A percentile compares a stretch with the other conserved stretches of the same genome.
Conservation (phyloP, 1,140 invertebrate species). For the Orussus abietinus region DNA sequence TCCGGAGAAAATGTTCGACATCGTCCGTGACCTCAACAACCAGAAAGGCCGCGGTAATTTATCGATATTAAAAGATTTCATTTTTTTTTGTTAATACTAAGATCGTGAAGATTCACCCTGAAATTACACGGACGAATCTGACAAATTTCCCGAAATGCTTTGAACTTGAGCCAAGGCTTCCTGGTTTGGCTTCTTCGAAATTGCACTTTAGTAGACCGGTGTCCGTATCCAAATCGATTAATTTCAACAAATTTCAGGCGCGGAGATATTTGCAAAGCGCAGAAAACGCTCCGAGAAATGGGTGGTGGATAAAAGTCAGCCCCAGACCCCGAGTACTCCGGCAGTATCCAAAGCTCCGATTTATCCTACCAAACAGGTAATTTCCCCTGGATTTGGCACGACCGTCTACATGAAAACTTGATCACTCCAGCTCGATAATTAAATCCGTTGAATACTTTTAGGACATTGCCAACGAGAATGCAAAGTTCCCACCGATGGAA, state of each 20-base stretch:
- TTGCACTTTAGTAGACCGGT: neutral
- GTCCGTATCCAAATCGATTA: neutral
- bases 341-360: slow-evolving; percentile 24
- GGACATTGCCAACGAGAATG: slow-evolving; percentile 32
- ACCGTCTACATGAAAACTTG: neutral
- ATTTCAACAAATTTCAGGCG: slow-evolving; percentile 57
- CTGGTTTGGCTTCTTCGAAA: no score
- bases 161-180: no score
- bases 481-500: slow-evolving; percentile 22
- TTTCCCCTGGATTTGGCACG: no score
- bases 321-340: slow-evolving; percentile 31
- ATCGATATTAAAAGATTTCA: no score
- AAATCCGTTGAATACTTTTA: slow-evolving; percentile 8
- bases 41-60: slow-evolving; percentile 71
- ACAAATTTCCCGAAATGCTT: no score
- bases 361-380: slow-evolving; percentile 35
- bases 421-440: no score
- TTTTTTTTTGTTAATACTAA: neutral
- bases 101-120: no score
- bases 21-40: slow-evolving; percentile 73
- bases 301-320: slow-evolving; percentile 72
- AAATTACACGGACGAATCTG: no score
- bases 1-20: slow-evolving; percentile 60
- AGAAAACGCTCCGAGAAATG: slow-evolving; percentile 83
- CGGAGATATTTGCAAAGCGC: slow-evolving; percentile 82